These are phyloP conservation scores for Corythoichthys haematopterus DNA, from an alignment of 2,113 vertebrate species.

Conservation along the genomic window DNA sequence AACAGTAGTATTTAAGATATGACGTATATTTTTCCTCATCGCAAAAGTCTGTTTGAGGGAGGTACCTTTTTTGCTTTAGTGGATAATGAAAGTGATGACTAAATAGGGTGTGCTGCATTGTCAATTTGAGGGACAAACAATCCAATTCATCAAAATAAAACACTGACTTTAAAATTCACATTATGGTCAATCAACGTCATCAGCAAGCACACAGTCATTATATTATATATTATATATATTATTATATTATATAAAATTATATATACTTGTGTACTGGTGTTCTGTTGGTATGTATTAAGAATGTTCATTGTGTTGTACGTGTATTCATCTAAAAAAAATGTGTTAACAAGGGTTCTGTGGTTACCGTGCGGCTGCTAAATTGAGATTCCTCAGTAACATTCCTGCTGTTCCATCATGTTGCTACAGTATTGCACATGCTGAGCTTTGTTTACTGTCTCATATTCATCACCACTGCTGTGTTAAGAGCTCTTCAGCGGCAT, in stretches of 20 bases:
- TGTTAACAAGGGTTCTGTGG: neutral
- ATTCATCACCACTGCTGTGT: neutral
- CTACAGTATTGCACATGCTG: neutral
- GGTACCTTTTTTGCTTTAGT: neutral
- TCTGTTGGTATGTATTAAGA: neutral
- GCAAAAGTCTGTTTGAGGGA: neutral
- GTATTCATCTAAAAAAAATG: neutral
- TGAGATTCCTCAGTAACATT: constrained; percentile 1
- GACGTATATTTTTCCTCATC: neutral
- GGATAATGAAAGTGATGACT: neutral
- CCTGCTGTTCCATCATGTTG: neutral
- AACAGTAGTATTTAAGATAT: neutral
- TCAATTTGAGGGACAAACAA: neutral
- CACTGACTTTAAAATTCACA: neutral
- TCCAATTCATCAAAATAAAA: neutral
- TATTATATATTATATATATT: neutral
- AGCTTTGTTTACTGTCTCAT: neutral
- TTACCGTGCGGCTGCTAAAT: neutral
- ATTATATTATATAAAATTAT: neutral
- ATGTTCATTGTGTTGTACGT: neutral
- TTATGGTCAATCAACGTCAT: neutral
- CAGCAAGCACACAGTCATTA: neutral
- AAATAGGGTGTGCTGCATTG: neutral
- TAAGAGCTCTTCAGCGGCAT: neutral
- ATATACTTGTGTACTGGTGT: neutral